A percentile compares a stretch with the other conserved stretches of the same genome.
phyloP scores from a whole-genome alignment of 2,797 vertebrate genomes.

The Liasis olivaceus region DNA sequence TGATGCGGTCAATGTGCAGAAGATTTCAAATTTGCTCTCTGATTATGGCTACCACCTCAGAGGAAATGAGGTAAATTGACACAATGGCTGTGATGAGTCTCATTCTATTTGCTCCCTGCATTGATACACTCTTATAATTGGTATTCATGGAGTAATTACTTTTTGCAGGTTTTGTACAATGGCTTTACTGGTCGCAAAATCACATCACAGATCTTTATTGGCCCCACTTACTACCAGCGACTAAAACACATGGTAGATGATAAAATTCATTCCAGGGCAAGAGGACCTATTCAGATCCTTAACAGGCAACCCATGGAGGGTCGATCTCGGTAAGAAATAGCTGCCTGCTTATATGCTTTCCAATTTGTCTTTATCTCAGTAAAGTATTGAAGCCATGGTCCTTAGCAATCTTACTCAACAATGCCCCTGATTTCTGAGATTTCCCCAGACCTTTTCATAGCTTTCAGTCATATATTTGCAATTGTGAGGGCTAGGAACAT shows the following conservation, averaged over 20 bases:
- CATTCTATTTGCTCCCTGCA: neutral
- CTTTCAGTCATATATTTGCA: neutral
- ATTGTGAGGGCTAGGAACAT: neutral
- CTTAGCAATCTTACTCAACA: neutral
- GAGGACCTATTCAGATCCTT: constrained; percentile 97
- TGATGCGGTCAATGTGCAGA: constrained; percentile 97
- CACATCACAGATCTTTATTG: constrained; percentile 98
- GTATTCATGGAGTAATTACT: constrained; percentile 10
- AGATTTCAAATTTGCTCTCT: constrained; percentile 94
- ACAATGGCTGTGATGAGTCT: neutral
- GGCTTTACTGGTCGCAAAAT: constrained; percentile 98
- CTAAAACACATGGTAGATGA: constrained; percentile 99
- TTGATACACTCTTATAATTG: neutral
- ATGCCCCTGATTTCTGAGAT: neutral
- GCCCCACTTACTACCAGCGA: constrained; percentile 96
- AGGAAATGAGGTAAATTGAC: constrained; percentile 89
- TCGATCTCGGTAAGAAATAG: constrained; percentile 87
- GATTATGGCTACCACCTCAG: constrained; percentile 97
- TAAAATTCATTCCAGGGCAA: constrained; percentile 96
- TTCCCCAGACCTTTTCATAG: neutral
- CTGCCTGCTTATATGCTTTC: neutral
- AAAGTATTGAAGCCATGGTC: neutral
- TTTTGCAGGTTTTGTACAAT: constrained; percentile 91
- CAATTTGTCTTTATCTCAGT: neutral
- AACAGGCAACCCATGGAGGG: constrained; percentile 99